Conservation (phyloP, 2,797 vertebrate genomes). For the Leptoclinus maculatus region DNA sequence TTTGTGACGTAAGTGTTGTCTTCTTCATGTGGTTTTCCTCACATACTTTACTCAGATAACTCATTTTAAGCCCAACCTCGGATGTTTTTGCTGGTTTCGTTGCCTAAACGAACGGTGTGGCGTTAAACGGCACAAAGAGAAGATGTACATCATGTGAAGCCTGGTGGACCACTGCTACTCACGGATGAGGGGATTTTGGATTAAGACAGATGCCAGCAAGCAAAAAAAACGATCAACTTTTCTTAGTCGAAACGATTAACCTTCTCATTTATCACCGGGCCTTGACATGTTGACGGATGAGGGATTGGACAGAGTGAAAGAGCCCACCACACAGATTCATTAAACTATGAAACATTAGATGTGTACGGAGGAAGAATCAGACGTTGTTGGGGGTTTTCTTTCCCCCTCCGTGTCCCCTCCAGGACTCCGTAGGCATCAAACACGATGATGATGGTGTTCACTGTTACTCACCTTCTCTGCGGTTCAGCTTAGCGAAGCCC, state of each 20-base stretch:
- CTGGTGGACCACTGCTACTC: neutral
- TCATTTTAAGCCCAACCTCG: too few relatives aligned
- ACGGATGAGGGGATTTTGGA: neutral
- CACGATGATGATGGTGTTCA: neutral
- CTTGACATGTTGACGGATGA: too few relatives aligned
- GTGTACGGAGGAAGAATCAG: neutral
- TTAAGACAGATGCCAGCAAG: neutral
- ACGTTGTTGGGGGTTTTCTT: too few relatives aligned
- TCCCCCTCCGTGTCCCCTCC: neutral
- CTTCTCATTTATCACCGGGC: too few relatives aligned
- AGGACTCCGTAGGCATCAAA: neutral
- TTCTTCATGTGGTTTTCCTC: too few relatives aligned
- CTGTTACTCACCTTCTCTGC: constrained; percentile 75
- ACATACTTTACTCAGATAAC: too few relatives aligned
- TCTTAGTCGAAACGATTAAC: neutral
- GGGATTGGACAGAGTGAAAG: neutral
- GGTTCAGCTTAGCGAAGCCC: constrained; percentile 80
- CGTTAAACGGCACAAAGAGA: too few relatives aligned
- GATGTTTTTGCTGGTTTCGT: too few relatives aligned
- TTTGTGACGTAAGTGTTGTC: too few relatives aligned
- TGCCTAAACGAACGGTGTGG: too few relatives aligned
- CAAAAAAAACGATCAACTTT: neutral
- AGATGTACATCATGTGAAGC: too few relatives aligned
- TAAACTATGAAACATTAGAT: neutral
- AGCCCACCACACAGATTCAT: neutral